phyloP scores from a whole-genome alignment of 2,113 vertebrate species.

The Martes martes region DNA sequence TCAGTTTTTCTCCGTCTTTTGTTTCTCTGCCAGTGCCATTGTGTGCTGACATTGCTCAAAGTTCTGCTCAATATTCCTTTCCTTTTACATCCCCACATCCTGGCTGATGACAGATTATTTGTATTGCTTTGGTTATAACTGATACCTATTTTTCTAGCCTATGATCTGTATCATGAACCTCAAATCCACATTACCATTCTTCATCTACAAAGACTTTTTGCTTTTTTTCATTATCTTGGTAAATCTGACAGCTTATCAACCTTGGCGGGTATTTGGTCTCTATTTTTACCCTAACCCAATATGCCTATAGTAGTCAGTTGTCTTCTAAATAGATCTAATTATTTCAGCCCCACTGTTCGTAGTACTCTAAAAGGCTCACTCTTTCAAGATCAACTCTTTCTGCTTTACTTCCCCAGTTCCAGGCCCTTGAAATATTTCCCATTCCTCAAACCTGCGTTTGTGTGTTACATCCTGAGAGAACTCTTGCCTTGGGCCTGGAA shows the following conservation, averaged over 20 bases:
- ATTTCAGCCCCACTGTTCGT: neutral
- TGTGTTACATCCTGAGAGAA: neutral
- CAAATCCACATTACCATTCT: neutral
- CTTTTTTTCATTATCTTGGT: conserved; percentile 8
- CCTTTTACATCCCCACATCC: neutral
- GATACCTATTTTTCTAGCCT: neutral
- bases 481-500: neutral
- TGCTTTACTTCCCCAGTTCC: neutral
- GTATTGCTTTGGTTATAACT: neutral
- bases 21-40: neutral
- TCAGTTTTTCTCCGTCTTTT: neutral
- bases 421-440: neutral
- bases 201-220: neutral
- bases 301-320: neutral
- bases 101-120: neutral
- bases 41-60: neutral
- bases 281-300: neutral
- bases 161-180: neutral
- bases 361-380: neutral
- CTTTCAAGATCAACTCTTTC: neutral
- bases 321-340: neutral
- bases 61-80: neutral
- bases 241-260: neutral
- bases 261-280: neutral
- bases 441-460: neutral